Evolutionary conservation across 1,140 invertebrate species (phyloP).

Genomic region (Vanessa tameamea): DNA sequence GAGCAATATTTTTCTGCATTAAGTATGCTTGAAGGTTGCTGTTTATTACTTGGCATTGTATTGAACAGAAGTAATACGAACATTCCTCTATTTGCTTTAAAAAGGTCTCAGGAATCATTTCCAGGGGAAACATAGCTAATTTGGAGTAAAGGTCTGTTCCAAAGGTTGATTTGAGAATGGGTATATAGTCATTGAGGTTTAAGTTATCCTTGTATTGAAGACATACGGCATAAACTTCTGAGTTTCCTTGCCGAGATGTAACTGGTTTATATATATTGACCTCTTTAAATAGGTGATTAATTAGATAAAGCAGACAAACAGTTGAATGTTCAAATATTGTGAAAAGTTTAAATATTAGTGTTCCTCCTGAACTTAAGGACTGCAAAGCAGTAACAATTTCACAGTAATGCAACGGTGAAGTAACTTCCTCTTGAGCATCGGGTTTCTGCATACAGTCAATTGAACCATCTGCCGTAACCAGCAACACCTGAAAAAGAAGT

Average conservation of each 20-base stretch:
- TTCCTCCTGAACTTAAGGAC: conserved; percentile 87
- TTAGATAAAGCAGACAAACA: conserved; percentile 89
- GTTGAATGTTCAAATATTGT: conserved; percentile 93
- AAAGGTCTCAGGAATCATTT: conserved; percentile 85
- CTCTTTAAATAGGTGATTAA: conserved; percentile 87
- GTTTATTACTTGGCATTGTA: conserved; percentile 84
- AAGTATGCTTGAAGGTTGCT: conserved; percentile 84
- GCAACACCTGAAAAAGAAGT: conserved; percentile 63
- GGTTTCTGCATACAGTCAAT: conserved; percentile 92
- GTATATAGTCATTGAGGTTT: conserved; percentile 70
- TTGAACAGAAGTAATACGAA: conserved; percentile 83
- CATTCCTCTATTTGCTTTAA: conserved; percentile 85
- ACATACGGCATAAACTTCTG: conserved; percentile 94
- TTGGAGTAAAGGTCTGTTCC: conserved; percentile 69
- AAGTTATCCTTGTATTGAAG: conserved; percentile 82
- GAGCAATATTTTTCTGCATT: conserved; percentile 73
- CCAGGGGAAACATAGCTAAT: conserved; percentile 82
- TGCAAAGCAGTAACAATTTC: conserved; percentile 89
- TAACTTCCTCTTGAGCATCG: conserved; percentile 91
- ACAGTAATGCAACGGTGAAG: conserved; percentile 89
- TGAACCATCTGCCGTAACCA: conserved; percentile 96
- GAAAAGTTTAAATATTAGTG: conserved; percentile 95
- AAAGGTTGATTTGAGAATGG: conserved; percentile 79
- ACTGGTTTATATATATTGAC: conserved; percentile 92
- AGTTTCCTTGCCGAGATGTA: conserved; percentile 96